Base-by-base conservation (phyloP, 2,888 invertebrate genomes). In the Torymus aiolomorphi region DNA sequence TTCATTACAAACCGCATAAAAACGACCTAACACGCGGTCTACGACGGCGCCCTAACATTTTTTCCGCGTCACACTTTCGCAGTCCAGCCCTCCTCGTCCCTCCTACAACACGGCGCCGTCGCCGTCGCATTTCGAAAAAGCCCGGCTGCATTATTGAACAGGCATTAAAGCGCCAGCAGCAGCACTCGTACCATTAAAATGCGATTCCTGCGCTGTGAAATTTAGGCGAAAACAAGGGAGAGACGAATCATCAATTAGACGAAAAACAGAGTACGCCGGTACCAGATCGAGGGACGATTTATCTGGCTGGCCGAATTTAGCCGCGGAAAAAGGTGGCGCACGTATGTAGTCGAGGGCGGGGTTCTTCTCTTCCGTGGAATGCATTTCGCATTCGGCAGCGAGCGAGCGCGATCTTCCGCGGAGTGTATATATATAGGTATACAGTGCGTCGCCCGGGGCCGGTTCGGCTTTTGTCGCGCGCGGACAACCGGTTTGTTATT, bases 301-400 rank as follows among this genome's bases (percentile, higher is more conserved):
- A 90, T 89, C 88, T 88, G 88, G 86, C 85, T 42, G 63, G 16
- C 52, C 87, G 88, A 88, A 88, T 88, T 89, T 89, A 88, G 72
- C 1, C 20, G 77, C 69, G 61, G 61, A 71, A 66, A 78, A 73
- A 59, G 73, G 12, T 13, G 67, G 72, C 59, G 51, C 52, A 54
- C 3, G 20, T 11, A 51, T 86, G 86, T 85, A 86, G 84, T 83
- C 84, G 83, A 81, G 81, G 65, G 78, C 82, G 84, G 83, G 86
- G 85, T 20, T 20, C 20, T 42, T 42, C 8, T 42, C 42, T 86
- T 86, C 84, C 87, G 82, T 85, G 87, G 89, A 90, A 89, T 88
- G 88, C 86, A 89, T 89, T 88, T 89, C 86, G 88, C 86, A 89
- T 89, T 89, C 89, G 88, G 85, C 8, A 42, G 8, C 1, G 8